Base-by-base conservation (phyloP, 1,140 invertebrate species). In the Listronotus oregonensis region DNA sequence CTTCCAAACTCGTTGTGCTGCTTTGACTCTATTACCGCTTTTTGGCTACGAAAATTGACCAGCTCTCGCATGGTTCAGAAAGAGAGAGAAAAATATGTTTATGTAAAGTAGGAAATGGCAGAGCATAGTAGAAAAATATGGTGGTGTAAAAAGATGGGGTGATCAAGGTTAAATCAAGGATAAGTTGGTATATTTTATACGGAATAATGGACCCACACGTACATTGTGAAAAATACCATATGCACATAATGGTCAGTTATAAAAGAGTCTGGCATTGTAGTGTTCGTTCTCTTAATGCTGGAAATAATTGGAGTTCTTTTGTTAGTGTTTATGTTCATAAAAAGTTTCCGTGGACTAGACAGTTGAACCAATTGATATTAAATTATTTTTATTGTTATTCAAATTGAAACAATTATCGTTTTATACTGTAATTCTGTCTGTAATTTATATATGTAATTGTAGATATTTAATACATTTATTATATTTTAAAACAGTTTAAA, bases 231-330 rank as follows among this genome's bases (percentile, higher is more conserved):
- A 71, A 69, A 64, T 64, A 69, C 65, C 70, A 71, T 71, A 69
- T 71, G 70, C 58, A 47, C 64, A 69, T 71, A 69, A 71, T 71
- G 70, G 70, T 69, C 70, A 71, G 64, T 69, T 66, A 50, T 50
- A 62, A 64, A 65, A 65, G 42, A 61, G 54, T 55, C 62, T 27
- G 59, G 34, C 34, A 37, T 37, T 37, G 34, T 37, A 37, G 8
- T 37, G 34, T 37, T 37, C 44, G 58, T 67, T 60, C 62, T 67
- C 52, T 59, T 62, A 57, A 62, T 67, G 60, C 56, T 67, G 69
- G 69, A 68, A 66, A 68, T 70, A 70, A 70, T 70, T 67, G 66
- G 62, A 43, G 59, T 32, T 62, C 65, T 57, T 70, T 70, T 66
- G 67, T 66, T 40, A 64, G 44, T 52, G 64, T 66, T 66, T 60